Conservation (phyloP, 2,888 invertebrate genomes). For the Drosophila kanekoi region DNA sequence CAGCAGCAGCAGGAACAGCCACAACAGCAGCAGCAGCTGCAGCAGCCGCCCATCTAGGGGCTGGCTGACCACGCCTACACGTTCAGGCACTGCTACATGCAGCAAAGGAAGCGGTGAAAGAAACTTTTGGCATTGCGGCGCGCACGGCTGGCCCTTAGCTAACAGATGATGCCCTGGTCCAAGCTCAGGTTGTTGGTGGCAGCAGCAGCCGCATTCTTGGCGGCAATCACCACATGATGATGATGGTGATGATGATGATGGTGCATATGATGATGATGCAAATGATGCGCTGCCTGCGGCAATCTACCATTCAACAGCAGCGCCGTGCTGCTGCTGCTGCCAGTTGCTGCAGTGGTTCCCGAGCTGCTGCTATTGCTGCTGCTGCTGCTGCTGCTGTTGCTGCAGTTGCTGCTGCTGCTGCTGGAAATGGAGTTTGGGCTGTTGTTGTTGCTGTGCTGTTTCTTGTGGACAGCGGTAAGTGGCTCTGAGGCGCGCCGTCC, state of each 20-base stretch:
- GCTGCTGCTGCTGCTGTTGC: constrained; percentile 38
- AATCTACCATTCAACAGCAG: constrained; percentile 48
- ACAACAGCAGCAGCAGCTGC: no score
- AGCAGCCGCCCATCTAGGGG: constrained; percentile 46
- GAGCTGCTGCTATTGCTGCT: constrained; percentile 31
- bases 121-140: constrained; percentile 85
- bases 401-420: constrained; percentile 30
- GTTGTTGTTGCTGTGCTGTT: constrained; percentile 43
- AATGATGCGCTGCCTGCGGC: constrained; percentile 57
- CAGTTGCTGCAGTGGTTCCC: constrained; percentile 53
- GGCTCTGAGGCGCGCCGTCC: constrained; percentile 77
- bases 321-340: constrained; percentile 47
- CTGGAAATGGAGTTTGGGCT: constrained; percentile 37
- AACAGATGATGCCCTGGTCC: constrained; percentile 85
- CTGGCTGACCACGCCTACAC: constrained; percentile 52
- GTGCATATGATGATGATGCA: constrained; percentile 73
- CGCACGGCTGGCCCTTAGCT: constrained; percentile 85
- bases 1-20: constrained; percentile 15
- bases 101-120: constrained; percentile 84
- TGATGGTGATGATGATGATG: constrained; percentile 76
- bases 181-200: constrained; percentile 83
- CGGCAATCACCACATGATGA: constrained; percentile 74
- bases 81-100: constrained; percentile 81
- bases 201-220: constrained; percentile 79
- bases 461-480: constrained; percentile 67